phyloP scores from a whole-genome alignment of 2,113 vertebrate genomes.

The Oreochromis spilurus region DNA sequence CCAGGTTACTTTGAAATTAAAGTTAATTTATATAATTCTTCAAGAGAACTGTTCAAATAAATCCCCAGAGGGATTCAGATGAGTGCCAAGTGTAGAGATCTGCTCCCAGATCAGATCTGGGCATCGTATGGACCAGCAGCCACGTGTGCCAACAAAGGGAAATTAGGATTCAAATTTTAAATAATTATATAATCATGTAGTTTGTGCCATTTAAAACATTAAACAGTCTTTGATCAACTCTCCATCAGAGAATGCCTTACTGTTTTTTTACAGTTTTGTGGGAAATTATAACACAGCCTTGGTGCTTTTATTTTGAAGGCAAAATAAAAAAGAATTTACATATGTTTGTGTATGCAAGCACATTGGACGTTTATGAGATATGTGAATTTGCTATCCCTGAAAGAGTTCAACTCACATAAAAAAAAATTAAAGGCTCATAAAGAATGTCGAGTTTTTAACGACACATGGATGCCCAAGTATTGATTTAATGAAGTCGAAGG shows the following conservation, averaged over 20 bases:
- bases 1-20: background rate
- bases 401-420: background rate
- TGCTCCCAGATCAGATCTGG: background rate
- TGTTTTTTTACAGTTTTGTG: background rate
- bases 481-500: rapidly evolving
- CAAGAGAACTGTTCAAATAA: background rate
- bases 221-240: background rate
- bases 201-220: background rate
- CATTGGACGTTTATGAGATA: rapidly evolving
- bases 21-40: background rate
- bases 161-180: background rate
- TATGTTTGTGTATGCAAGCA: background rate
- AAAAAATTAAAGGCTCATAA: rapidly evolving
- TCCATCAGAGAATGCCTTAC: background rate
- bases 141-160: background rate
- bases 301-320: background rate
- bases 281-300: background rate
- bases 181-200: background rate
- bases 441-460: background rate
- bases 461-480: background rate
- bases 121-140: background rate
- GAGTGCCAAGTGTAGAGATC: background rate
- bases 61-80: background rate
- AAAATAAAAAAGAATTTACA: background rate
- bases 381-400: background rate